Base-by-base conservation (phyloP, 1,140 invertebrate genomes). In the Leguminivora glycinivorella region DNA sequence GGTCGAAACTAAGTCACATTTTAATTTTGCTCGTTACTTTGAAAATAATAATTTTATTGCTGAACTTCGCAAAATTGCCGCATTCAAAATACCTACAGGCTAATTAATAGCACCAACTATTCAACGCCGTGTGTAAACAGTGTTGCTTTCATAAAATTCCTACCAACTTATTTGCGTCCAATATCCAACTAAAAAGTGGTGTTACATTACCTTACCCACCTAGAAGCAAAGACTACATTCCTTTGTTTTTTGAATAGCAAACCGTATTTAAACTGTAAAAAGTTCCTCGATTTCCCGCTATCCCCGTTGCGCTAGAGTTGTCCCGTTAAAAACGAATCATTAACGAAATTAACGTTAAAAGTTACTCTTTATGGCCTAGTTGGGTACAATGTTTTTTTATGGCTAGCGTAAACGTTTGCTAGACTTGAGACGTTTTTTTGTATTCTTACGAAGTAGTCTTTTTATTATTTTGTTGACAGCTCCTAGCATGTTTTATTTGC, bases 41-140 rank as follows among this genome's bases (percentile, higher is more conserved):
- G 14, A 52, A 52, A 52, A 52, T 52, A 22, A 17, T 52, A 52
- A 52, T 52, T 22, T 22, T 2, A 52, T 52, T 5, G 17, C 19
- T 0, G 7, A 52, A 52, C 7, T 52, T 52, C 10, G 1, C 17
- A 17, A 52, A 52, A 52, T 9, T 52, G 19, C 19, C 47, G 47
- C n/a, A 52, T 52, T 52, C 19, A 52, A 52, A 52, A 52, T 52
- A 52, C 47, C 47, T 52, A 52, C 47, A 52, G 47, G 47, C 38
- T 72, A 70, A 72, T 75, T 75, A 75, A 75, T 75, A 69, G 67
- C 26, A 29, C 47, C 47, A 58, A 58, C 40, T 70, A 71, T 75
- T 75, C 34, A 71, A 56, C 29, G 60, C 31, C 29, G 25, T 63
- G 58, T 68, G 25, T 40, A 70, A 70, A 75, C 73, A 72, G 34